These are phyloP conservation scores for Nemotelus nigrinus DNA, from an alignment of 2,888 invertebrate genomes.

Conservation along the genomic window DNA sequence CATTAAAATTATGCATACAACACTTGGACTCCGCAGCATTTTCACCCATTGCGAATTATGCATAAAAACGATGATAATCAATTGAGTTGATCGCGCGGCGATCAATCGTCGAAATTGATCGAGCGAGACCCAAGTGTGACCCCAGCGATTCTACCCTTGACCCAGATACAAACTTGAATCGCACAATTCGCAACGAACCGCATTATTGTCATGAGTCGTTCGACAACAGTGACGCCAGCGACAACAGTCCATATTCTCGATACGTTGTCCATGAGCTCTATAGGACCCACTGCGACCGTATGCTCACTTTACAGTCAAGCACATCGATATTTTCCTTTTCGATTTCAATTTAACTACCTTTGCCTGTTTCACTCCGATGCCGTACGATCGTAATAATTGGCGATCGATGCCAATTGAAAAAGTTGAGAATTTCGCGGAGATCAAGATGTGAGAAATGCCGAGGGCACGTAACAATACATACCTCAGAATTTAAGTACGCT, in stretches of 20 bases:
- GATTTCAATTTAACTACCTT: no score
- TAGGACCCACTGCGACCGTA: constrained; percentile 12
- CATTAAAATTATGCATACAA: no score
- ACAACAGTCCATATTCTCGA: constrained; percentile 36
- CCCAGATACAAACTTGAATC: constrained; percentile 45
- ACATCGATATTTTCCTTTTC: neutral
- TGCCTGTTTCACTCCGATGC: no score
- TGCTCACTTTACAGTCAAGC: neutral
- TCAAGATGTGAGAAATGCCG: constrained; percentile 24
- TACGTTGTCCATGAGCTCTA: constrained; percentile 39
- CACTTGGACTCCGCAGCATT: neutral
- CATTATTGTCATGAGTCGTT: constrained; percentile 20
- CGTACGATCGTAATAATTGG: no score
- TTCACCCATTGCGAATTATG: neutral
- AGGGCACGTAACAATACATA: constrained; percentile 20
- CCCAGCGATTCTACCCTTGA: constrained; percentile 47
- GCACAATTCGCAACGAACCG: constrained; percentile 47
- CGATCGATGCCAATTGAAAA: no score
- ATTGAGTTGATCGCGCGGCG: constrained; percentile 24
- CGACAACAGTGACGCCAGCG: neutral
- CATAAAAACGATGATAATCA: neutral
- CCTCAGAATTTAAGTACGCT: neutral
- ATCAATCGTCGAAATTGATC: constrained; percentile 33
- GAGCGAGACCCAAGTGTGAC: constrained; percentile 42
- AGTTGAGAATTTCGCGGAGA: neutral